Base-by-base conservation (phyloP, 2,797 vertebrate species). In the Falco concolor region DNA sequence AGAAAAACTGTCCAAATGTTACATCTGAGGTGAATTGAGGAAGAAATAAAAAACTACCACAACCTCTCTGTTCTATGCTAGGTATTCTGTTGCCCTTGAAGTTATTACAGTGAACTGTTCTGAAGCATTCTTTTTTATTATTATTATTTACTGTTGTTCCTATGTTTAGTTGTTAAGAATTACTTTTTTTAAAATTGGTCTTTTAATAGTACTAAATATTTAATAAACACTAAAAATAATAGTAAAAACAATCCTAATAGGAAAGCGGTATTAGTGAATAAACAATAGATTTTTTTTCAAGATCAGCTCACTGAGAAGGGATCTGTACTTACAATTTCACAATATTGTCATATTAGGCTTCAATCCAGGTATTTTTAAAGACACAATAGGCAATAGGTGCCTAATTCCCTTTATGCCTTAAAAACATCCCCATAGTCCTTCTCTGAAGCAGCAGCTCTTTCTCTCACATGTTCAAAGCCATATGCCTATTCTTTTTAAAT, bases 281-380 rank as follows among this genome's bases (percentile, higher is more conserved):
- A 54, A 14, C 7, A 50, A 18, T 3, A 40, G 5, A 25, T 12
- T 0, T 32, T 77, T 69, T 42, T 60, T 49, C 9, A 68, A 61
- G n/a, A 68, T 45, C 19, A 36, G 6, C 16, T 61, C 24, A 54
- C 36, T 47, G 34, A 59, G 27, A 90, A 52, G 23, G 12, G 54
- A 61, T 59, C 47, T 63, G 22, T 77, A 63, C 11, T 50, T 82
- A 28, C 1, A 3, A 27, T 77, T 77, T 70, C 9, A 28, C 50
- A 87, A 61, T 53, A 44, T 40, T 70, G 14, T 44, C 87, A 56
- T 64, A 61, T 36, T 56, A 79, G 25, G n/a, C 3, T 8, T 30
- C 12, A 54, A 89, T 50, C 24, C 25, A 63, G 75, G 9, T 49
- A 47, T 92, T 93, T 89, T 84, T 67, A 70, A 84, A 92, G 17